phyloP scores from a whole-genome alignment of 2,113 vertebrate genomes.

The Neofelis nebulosa region DNA sequence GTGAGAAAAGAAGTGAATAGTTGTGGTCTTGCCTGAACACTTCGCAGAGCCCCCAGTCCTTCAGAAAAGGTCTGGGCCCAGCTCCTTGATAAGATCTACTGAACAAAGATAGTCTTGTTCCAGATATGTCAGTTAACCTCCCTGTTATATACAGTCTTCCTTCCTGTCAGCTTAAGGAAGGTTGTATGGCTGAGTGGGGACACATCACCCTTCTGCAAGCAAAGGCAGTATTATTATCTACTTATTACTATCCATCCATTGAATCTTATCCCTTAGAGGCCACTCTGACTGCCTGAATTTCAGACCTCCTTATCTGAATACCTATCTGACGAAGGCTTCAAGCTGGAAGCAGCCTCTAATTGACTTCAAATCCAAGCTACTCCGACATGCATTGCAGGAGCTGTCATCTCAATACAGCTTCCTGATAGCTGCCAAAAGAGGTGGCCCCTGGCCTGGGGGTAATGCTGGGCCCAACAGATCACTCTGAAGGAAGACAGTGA shows the following conservation, averaged over 20 bases:
- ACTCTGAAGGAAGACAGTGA: neutral
- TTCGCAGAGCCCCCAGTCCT: neutral
- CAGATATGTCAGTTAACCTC: neutral
- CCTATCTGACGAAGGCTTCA: neutral
- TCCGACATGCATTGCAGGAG: neutral
- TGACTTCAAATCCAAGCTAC: neutral
- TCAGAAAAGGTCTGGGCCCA: neutral
- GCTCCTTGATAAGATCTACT: neutral
- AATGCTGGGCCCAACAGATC: neutral
- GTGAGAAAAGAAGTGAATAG: neutral
- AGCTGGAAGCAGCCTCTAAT: neutral
- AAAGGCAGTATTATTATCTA: slow-evolving; percentile 29
- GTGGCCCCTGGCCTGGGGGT: neutral
- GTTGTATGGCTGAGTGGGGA: neutral
- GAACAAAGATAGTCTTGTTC: neutral
- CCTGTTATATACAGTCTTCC: neutral
- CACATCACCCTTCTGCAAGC: neutral
- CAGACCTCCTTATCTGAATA: slow-evolving; percentile 9
- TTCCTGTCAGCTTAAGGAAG: slow-evolving; percentile 25
- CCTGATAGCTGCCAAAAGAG: neutral
- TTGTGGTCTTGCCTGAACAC: neutral
- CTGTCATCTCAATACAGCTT: neutral
- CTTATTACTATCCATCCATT: neutral
- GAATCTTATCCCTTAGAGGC: neutral
- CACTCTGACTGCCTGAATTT: slow-evolving; percentile 13